Base-by-base conservation (phyloP, 2,113 vertebrate genomes). In the Psittacula cyanocephala region DNA sequence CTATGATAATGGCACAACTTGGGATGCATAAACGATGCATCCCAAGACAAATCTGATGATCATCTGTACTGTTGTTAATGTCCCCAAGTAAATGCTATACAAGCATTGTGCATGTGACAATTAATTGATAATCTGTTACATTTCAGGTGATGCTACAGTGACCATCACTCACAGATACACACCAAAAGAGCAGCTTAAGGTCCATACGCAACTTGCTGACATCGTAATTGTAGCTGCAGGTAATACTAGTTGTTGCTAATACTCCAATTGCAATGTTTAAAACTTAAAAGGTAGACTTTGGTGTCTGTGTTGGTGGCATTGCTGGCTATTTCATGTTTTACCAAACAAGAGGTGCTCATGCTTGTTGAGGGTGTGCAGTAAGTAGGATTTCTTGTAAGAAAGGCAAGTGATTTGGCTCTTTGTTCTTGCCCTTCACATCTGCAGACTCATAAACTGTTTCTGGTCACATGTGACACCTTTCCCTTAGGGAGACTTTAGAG, bases 131-230 rank as follows among this genome's bases (percentile, higher is more conserved):
- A 55, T 91, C 20, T 91, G 88, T 84, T 97, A 10, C 2, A 1
- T 97, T 96, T 75, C 97, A 99, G 99, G 99, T 95, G 99, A 99
- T 86, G 99, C 99, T 89, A 99, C 99, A 6, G 99, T 99, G 94
- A 99, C 98, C 64, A 99, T 99, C 65, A 93, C 98, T 74, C 99
- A 99, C 95, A 98, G 99, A 78, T 98, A 98, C 37, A 99, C 99
- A 9, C 99, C 99, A 29, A 98, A 97, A 96, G 98, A 98, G 41
- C 98, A 97, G 75, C 96, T 99, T 93, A 99, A 98, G 97, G 98
- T 98, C 85, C 97, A 99, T 13, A 98, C 98, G 2, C 97, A 96
- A 29, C 97, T 99, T 46, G 99, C 99, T 53, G 99, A 99, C 91
- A 97, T 99, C 52, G 88, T 99, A 35, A 96, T 99, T 69, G 98